Evolutionary conservation across 2,113 vertebrate species (phyloP).

Genomic region (human (Homo sapiens)): DNA sequence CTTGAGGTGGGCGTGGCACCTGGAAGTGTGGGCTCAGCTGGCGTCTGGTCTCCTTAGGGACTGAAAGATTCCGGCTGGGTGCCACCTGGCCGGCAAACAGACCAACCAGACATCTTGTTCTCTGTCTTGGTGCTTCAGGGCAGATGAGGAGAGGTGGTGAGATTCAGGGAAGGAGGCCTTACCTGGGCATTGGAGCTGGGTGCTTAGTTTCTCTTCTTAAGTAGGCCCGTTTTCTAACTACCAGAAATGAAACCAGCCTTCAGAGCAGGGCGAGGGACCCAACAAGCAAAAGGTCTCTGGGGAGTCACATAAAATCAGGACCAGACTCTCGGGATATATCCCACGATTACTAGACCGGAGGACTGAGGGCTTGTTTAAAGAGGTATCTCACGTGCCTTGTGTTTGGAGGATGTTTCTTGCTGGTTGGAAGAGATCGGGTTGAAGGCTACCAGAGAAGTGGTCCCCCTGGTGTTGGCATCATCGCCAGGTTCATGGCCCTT

Average conservation of each 20-base stretch:
- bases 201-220: background rate
- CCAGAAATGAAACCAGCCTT: background rate
- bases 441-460: background rate
- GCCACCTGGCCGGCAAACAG: background rate
- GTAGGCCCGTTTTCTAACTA: background rate
- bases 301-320: rapidly evolving
- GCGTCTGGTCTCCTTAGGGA: no score
- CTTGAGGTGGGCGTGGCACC: background rate
- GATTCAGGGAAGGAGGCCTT: rapidly evolving
- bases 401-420: background rate
- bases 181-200: rapidly evolving
- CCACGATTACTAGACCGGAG: rapidly evolving
- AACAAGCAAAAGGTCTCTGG: rapidly evolving
- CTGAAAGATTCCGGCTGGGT: background rate
- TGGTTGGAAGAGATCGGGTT: background rate
- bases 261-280: no score
- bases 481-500: background rate
- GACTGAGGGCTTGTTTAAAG: background rate
- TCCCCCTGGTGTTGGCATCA: no score
- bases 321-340: rapidly evolving
- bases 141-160: rapidly evolving
- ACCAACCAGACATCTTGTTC: rapidly evolving
- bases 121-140: background rate
- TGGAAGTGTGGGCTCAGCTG: background rate
- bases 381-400: rapidly evolving